Conservation (phyloP, 2,888 invertebrate species). For the Clostera curtula region DNA sequence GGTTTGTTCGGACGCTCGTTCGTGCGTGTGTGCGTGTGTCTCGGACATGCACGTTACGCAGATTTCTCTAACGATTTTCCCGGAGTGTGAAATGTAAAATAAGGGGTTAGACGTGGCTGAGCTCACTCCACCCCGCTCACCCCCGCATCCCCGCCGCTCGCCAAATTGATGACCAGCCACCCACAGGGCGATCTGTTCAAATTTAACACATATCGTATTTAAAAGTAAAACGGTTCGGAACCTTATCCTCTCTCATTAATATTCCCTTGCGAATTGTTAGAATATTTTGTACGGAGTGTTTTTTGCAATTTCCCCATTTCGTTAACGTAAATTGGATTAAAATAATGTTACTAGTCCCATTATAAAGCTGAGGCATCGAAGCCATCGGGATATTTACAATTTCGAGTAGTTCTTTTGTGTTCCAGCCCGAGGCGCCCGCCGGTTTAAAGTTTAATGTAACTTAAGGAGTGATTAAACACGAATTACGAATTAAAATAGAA, state of each 20-base stretch:
- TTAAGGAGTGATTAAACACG: too few species aligned
- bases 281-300: slow-evolving; percentile 31
- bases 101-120: slow-evolving; percentile 70
- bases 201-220: slow-evolving; percentile 71
- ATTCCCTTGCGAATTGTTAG: slow-evolving; percentile 49
- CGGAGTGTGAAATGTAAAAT: slow-evolving; percentile 76
- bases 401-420: too few species aligned
- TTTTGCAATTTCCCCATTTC: slow-evolving; percentile 23
- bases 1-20: slow-evolving; percentile 44
- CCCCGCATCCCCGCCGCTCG: slow-evolving; percentile 36
- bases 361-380: too few species aligned
- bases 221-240: slow-evolving; percentile 61
- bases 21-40: slow-evolving; percentile 56
- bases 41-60: slow-evolving; percentile 73
- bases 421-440: too few species aligned
- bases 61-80: slow-evolving; percentile 76
- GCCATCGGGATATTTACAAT: too few species aligned
- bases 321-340: slow-evolving; percentile 6
- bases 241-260: slow-evolving; percentile 61
- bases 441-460: too few species aligned
- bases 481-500: too few species aligned
- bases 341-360: slow-evolving; percentile 9
- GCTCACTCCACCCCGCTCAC: slow-evolving; percentile 39
- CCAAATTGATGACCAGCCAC: slow-evolving; percentile 72
- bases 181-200: slow-evolving; percentile 67